phyloP scores from a whole-genome alignment of 2,113 vertebrate species.

The Merops nubicus region DNA sequence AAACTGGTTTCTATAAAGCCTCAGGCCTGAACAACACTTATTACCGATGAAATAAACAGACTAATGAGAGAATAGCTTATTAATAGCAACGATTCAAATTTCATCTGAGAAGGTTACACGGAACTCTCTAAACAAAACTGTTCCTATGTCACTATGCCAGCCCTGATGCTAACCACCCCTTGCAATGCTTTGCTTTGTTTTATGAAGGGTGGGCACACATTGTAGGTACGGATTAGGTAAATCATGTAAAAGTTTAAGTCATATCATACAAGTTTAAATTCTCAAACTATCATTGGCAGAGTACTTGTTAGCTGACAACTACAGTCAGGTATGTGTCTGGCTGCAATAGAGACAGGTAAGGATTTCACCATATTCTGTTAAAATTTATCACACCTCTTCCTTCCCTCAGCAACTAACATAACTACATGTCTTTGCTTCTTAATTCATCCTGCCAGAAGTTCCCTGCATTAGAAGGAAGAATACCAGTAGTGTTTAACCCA shows the following conservation, averaged over 20 bases:
- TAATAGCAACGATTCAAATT: slow-evolving; percentile 44
- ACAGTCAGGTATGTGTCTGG: background rate
- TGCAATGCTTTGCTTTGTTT: background rate
- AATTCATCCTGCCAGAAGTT: background rate
- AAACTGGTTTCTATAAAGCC: background rate
- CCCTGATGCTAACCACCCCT: background rate
- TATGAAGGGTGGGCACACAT: background rate
- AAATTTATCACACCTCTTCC: background rate
- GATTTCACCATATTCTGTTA: background rate
- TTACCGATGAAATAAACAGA: background rate
- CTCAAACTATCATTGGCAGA: background rate
- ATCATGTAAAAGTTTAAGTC: background rate
- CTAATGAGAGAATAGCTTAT: slow-evolving; percentile 45
- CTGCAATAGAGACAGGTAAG: background rate
- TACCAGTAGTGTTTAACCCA: background rate
- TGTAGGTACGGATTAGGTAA: too few species aligned
- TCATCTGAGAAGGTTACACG: slow-evolving; percentile 35
- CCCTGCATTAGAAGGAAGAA: background rate
- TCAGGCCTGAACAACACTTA: background rate
- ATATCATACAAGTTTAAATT: background rate
- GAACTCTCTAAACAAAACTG: slow-evolving; percentile 8
- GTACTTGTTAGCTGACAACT: background rate
- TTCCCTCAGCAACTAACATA: background rate
- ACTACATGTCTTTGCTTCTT: background rate
- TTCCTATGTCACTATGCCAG: background rate